A percentile compares a stretch with the other conserved stretches of the same genome.
phyloP scores from a whole-genome alignment of 2,797 vertebrate species.

The Falco peregrinus region DNA sequence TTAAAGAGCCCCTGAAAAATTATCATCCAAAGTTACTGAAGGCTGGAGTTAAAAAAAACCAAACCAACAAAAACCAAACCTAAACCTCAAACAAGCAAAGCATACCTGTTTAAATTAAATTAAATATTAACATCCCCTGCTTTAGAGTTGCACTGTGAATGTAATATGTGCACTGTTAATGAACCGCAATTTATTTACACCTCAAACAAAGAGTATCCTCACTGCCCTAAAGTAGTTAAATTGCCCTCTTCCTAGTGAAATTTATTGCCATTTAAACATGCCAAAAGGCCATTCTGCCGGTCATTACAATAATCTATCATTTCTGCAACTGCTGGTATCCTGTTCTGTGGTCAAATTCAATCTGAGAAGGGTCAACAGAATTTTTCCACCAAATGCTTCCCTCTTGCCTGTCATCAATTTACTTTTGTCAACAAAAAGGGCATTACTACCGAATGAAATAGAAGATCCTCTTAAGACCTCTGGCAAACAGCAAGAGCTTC shows the following conservation, averaged over 20 bases:
- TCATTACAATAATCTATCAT: slow-evolving; percentile 99
- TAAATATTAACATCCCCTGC: slow-evolving; percentile 81
- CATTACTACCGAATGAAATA: slow-evolving; percentile 82
- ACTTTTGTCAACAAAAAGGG: slow-evolving; percentile 93
- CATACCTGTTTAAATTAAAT: slow-evolving; percentile 77
- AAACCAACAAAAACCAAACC: background rate
- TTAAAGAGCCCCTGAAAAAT: background rate
- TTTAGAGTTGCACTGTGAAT: slow-evolving; percentile 67
- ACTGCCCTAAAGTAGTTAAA: slow-evolving; percentile 80
- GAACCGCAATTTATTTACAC: slow-evolving; percentile 91
- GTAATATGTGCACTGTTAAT: slow-evolving; percentile 82
- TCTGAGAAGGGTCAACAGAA: slow-evolving; percentile 94
- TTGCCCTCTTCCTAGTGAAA: slow-evolving; percentile 86
- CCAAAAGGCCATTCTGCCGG: slow-evolving; percentile 89
- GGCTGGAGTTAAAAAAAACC: background rate
- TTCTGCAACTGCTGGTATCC: slow-evolving; percentile 88
- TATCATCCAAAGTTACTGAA: background rate
- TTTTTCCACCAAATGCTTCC: slow-evolving; percentile 84
- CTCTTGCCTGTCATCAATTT: slow-evolving; percentile 88
- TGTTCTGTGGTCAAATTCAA: slow-evolving; percentile 92
- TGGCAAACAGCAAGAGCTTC: slow-evolving; percentile 71
- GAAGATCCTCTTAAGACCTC: slow-evolving; percentile 79
- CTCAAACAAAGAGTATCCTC: slow-evolving; percentile 85
- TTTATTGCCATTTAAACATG: slow-evolving; percentile 98
- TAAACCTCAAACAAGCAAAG: slow-evolving; percentile 35